Conservation (phyloP, 2,113 vertebrate species). For the Vidua macroura region DNA sequence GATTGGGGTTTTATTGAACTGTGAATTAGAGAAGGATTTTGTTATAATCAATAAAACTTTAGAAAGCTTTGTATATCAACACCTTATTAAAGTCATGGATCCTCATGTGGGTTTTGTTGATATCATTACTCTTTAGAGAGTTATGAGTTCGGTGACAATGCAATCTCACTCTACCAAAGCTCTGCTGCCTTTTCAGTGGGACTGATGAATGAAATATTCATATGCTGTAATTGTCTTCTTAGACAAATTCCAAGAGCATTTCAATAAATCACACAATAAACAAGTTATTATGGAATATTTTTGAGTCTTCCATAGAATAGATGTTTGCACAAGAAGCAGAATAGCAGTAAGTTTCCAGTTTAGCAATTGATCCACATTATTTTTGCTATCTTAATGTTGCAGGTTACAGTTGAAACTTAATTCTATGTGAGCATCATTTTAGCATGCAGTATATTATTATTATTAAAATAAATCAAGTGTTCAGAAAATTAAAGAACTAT, state of each 20-base stretch:
- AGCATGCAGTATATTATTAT: background rate
- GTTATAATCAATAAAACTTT: conserved; percentile 35
- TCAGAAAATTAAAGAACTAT: background rate
- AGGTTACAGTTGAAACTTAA: background rate
- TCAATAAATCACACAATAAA: conserved; percentile 33
- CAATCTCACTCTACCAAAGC: background rate
- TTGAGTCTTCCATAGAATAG: background rate
- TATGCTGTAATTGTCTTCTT: conserved; percentile 10
- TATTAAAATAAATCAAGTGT: background rate
- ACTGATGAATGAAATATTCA: background rate
- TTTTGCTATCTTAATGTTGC: background rate
- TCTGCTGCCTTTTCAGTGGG: background rate
- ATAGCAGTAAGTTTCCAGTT: background rate
- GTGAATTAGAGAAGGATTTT: conserved; percentile 8
- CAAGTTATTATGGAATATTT: conserved; percentile 32
- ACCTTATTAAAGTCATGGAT: conserved; percentile 22
- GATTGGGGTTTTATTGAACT: background rate
- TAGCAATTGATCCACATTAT: background rate
- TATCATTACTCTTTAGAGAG: conserved; percentile 10
- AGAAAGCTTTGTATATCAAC: conserved; percentile 10
- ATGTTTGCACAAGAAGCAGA: background rate
- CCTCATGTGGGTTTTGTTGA: background rate
- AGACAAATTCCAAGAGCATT: conserved; percentile 16
- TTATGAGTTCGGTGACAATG: background rate
- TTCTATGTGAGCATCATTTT: background rate